Conservation (phyloP, 2,888 invertebrate genomes). For the Lycocerus yunnanus region DNA sequence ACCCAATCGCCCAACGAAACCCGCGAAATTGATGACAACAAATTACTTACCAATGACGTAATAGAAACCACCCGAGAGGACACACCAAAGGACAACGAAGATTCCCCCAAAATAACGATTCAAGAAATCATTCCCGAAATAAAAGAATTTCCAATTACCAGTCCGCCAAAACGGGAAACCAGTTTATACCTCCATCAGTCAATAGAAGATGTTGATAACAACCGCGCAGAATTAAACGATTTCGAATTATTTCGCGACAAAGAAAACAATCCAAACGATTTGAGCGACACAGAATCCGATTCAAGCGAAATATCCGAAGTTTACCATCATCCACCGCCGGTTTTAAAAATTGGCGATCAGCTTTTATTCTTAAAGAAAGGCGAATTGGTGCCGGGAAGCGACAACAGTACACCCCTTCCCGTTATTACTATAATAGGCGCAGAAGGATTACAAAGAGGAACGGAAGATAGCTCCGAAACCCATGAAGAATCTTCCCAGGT, state of each 20-base stretch:
- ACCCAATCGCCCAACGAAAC: conserved; percentile 2
- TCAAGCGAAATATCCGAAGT: conserved; percentile 51
- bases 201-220: background rate
- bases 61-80: background rate
- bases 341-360: conserved; percentile 53
- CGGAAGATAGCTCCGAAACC: conserved; percentile 42
- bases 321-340: conserved; percentile 51
- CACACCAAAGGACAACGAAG: background rate
- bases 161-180: conserved; percentile 44
- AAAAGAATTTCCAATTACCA: conserved; percentile 51
- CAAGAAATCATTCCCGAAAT: conserved; percentile 64
- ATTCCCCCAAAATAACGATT: conserved; percentile 55
- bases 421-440: conserved; percentile 56
- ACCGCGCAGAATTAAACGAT: background rate
- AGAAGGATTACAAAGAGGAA: conserved; percentile 55
- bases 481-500: conserved; percentile 31
- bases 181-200: conserved; percentile 13
- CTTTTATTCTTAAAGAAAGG: conserved; percentile 51
- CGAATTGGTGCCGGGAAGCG: conserved; percentile 49
- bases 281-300: conserved; percentile 46
- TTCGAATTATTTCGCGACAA: background rate
- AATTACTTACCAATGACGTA: conserved; percentile 14
- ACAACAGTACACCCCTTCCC: conserved; percentile 49
- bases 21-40: background rate
- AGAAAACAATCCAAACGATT: conserved; percentile 6